Conservation (phyloP, 2,113 vertebrate genomes). For the Rallus limicola region DNA sequence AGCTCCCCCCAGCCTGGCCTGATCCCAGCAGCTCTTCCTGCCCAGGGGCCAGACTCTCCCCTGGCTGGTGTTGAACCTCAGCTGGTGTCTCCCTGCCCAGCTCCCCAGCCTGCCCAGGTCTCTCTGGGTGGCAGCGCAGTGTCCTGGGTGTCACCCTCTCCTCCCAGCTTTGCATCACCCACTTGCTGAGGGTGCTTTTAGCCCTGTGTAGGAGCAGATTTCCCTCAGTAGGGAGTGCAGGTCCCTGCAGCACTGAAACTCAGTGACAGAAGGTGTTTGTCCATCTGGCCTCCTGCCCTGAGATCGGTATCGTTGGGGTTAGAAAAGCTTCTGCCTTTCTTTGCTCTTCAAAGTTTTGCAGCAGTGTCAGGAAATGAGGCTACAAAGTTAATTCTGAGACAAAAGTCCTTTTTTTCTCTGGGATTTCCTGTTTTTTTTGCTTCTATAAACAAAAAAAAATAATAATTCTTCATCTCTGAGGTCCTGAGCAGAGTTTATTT, state of each 20-base stretch:
- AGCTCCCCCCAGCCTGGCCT: no score
- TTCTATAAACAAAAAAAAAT: neutral
- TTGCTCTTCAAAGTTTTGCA: neutral
- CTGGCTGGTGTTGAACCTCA: no score
- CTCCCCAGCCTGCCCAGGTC: no score
- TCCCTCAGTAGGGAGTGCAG: neutral
- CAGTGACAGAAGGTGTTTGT: neutral
- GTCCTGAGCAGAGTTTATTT: neutral
- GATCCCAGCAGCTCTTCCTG: no score
- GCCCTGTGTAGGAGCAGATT: neutral
- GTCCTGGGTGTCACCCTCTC: no score
- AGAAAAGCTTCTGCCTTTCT: neutral
- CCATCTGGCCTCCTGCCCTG: neutral
- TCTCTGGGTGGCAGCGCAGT: no score
- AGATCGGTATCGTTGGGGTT: neutral
- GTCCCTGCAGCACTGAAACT: neutral
- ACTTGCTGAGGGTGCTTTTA: neutral
- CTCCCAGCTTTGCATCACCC: no score
- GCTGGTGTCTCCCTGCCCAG: no score
- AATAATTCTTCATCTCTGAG: neutral
- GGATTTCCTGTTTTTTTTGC: slow-evolving; percentile 44
- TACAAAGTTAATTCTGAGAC: slow-evolving; percentile 17
- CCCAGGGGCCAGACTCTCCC: no score
- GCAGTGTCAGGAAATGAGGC: slow-evolving; percentile 8
- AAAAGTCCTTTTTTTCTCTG: slow-evolving; percentile 7